Evolutionary conservation across 1,140 invertebrate species (phyloP).

Genomic region (Probaryconus sp.): DNA sequence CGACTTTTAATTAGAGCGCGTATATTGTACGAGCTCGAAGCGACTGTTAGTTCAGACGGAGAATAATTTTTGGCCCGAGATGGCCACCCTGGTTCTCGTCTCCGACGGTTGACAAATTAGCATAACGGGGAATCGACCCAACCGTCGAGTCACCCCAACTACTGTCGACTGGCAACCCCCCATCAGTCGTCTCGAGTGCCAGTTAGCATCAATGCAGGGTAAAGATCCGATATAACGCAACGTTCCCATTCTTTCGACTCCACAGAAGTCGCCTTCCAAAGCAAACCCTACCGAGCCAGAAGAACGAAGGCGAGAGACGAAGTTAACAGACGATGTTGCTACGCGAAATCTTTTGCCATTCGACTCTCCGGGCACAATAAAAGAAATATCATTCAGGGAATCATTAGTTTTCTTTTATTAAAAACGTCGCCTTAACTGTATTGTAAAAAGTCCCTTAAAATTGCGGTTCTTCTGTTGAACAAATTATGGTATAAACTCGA

Average conservation of each 20-base stretch:
- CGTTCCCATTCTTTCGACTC: slow-evolving; percentile 59
- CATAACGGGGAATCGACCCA: slow-evolving; percentile 77
- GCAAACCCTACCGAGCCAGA: slow-evolving; percentile 46
- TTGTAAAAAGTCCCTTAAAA: no score
- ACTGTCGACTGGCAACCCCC: slow-evolving; percentile 64
- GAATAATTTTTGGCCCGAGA: slow-evolving; percentile 69
- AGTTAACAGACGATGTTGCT: slow-evolving; percentile 46
- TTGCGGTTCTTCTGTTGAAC: no score
- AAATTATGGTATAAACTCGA: no score
- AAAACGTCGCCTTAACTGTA: no score
- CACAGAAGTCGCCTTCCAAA: slow-evolving; percentile 55
- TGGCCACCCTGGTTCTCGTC: slow-evolving; percentile 65
- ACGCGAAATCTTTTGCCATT: slow-evolving; percentile 22
- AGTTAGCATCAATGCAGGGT: slow-evolving; percentile 65
- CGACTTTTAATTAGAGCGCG: slow-evolving; percentile 62
- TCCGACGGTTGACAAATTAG: slow-evolving; percentile 76
- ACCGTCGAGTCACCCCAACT: slow-evolving; percentile 71
- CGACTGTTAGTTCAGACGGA: slow-evolving; percentile 57
- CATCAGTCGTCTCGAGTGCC: slow-evolving; percentile 72
- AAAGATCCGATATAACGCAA: slow-evolving; percentile 62
- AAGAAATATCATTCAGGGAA: no score
- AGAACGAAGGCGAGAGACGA: slow-evolving; percentile 46
- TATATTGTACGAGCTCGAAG: slow-evolving; percentile 53
- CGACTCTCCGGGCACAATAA: no score
- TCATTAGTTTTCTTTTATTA: no score